phyloP scores from a whole-genome alignment of 2,888 invertebrate species.

The Hetaerina titia region DNA sequence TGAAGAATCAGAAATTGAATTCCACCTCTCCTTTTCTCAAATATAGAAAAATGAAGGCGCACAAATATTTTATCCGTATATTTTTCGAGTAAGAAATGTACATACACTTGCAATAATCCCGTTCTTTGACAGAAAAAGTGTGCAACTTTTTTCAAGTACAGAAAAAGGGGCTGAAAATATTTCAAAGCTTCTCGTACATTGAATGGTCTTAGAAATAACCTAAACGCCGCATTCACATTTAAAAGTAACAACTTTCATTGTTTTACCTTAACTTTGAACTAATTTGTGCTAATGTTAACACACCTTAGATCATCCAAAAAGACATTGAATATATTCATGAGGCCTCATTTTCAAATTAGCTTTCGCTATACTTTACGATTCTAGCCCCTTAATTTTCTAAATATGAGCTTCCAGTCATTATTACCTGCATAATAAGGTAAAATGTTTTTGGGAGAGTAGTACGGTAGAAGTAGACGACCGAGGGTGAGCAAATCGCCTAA shows the following conservation, averaged over 20 bases:
- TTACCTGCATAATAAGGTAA: background rate
- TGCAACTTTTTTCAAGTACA: background rate
- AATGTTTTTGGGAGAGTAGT: background rate
- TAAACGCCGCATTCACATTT: no score
- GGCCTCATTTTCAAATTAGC: background rate
- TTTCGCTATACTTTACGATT: background rate
- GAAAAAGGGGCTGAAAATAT: background rate
- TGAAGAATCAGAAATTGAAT: no score
- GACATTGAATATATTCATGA: background rate
- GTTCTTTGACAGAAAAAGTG: background rate
- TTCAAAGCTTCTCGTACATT: background rate
- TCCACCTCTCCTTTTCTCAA: no score
- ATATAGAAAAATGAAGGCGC: no score
- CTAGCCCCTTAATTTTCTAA: background rate
- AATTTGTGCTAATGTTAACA: no score
- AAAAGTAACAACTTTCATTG: no score
- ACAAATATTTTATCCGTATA: no score
- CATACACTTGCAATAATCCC: no score
- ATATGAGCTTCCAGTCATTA: background rate
- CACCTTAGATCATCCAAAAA: no score
- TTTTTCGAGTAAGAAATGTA: no score
- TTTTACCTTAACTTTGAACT: no score
- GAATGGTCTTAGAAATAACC: no score
- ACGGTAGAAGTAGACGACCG: background rate
- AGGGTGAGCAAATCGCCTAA: background rate